Evolutionary conservation across 2,888 invertebrate genomes (phyloP), one percentile per base, ranked within the genome.

Genomic region (Liposcelis brunnea): DNA sequence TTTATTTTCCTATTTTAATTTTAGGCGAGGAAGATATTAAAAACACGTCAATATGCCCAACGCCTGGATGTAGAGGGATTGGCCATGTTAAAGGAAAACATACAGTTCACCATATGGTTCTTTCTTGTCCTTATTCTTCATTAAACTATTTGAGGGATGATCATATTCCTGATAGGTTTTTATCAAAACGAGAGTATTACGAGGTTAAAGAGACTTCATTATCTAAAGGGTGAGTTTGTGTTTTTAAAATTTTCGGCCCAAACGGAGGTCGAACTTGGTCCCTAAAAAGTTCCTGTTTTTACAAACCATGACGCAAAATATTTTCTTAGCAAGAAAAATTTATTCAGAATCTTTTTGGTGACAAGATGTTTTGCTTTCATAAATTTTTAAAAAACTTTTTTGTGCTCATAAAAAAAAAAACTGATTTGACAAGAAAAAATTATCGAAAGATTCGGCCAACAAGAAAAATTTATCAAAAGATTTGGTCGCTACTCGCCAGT

Each of bases 81-180:
- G 93, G 94, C n/a, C 87, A 93, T 58, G 73, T 77, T 42, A 78
- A 76, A 57, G 85, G 85, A 44, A 77, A 78, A 58, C 77, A 75
- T 60, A 71, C 77, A 49, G 75, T 74, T 43, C 89, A 89, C 65
- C 70, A 72, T 45, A 71, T 71, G 15, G 71, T 75, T n/a, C 71
- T 75, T 43, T 72, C 77, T 46, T 87, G 87, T 60, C 87, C 86
- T 0, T 86, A 86, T 66, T 69, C 74, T 1, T 61, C 69, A 14
- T 68, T 69, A 52, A 74, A 74, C 61, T 60, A 72, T 42, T 64
- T 66, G 51, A 62, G 64, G 51, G 67, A 58, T 2, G 57, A 68
- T 48, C 58, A 62, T 32, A 53, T 64, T 31, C 63, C 70, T 1
- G 72, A 73, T 52, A 59, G 73, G 52, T 59, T 71, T 36, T 62